Evolutionary conservation across 2,113 vertebrate species (phyloP), one percentile per base, ranked within the genome.

Genomic region (Macquaria australasica): DNA sequence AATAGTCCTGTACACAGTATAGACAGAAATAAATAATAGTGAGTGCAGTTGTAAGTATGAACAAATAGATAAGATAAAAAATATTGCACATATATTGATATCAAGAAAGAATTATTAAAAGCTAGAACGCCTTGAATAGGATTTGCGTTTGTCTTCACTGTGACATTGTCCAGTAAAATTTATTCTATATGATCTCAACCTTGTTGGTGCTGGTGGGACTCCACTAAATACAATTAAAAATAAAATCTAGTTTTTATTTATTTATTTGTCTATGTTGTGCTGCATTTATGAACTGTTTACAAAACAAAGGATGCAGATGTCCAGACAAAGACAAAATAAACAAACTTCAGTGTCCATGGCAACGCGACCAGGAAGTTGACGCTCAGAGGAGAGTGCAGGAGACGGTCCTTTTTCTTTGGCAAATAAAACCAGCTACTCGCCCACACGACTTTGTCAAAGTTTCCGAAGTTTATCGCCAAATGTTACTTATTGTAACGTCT

Each of bases 351-450:
- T 6, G 34, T 45, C 2, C 81, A 81, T 80, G 56, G 86, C 86
- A 77, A 91, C 92, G 53, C 43, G 25, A 87, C 73, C 87, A 79
- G 91, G 86, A 83, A 90, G 91, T 82, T 23, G 62, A 37, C 6
- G 50, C 70, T 7, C 20, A 8, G 41, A 1, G 15, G 20, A 62
- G 8, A 25, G 70, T 0, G 4, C 14, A 43, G 4, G 3, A 25
- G 70, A 31, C n/a, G 18, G 10, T 7, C 31, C 15, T 48, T 23
- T 25, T 37, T 66, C n/a, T 71, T 11, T 1, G 14, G 72, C 37
- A 25, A 79, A 73, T 66, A 34, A 55, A 64, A 82, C 31, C 3
- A 64, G 0, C 39, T 60, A 74, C 5, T 43, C 11, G 25, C 5
- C 21, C 2, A 51, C 16, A 43, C 20, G 39, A n/a, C 39, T 21